Base-by-base conservation (phyloP, 1,140 invertebrate species). In the Frieseomelitta varia region DNA sequence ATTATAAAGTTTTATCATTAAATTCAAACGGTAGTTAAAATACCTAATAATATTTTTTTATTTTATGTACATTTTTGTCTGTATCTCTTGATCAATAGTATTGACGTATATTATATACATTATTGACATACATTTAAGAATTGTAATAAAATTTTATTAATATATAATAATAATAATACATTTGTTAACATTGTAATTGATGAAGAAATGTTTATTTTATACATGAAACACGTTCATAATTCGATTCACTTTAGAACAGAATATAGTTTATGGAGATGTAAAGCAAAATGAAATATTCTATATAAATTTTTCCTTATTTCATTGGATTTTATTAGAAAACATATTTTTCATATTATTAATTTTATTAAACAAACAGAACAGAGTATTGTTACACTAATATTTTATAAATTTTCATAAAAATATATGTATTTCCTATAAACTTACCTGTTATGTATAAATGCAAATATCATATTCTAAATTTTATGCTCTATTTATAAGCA, bases 111-210 rank as follows among this genome's bases (percentile, higher is more conserved):
- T 47, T 47, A 47, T 6, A 39, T 39, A 39, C 3, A 39, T 39
- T 4, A 39, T 39, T 39, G 39, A 39, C 6, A 39, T 39, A 47
- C 39, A 47, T 47, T 47, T 47, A 78, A 65, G 14, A 78, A 67
- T 67, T 67, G 11, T 78, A 53, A 67, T 65, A 78, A 68, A 68
- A 30, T 30, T 78, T 65, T 78, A 68, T 78, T 67, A 68, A n/a
- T 19, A 1, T 65, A 15, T 65, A 24, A 78, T 78, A 67, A 78
- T 78, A 67, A 78, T 30, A 78, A 67, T 78, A 78, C 63, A 77
- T 78, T 34, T 53, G 8, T 55, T 47, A 78, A 53, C 19, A 67
- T 53, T 53, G 12, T n/a, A 58, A 34, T 39, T 21, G 4, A 12
- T 4, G 55, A 21, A 58, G 1, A 14, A n/a, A 24, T 58, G 15